Evolutionary conservation across 2,888 invertebrate species (phyloP), one percentile per base, ranked within the genome.

Genomic region (Epiperipatus broadwayi): DNA sequence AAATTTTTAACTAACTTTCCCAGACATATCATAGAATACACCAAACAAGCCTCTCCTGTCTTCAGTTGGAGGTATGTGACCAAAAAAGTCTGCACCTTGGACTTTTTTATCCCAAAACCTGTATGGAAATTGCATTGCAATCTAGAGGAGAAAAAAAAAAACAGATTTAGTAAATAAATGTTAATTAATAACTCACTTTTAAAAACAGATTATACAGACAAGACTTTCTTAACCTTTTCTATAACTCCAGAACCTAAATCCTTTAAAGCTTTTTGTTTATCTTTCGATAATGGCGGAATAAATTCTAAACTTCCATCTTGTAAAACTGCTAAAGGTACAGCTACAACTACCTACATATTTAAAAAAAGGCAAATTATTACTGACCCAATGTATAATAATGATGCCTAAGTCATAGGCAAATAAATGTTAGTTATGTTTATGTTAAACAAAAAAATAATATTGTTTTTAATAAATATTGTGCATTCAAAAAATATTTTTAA

Each of bases 11-110:
- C 42, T 43, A 41, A 53, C 55, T 42, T 50, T 43, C n/a, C 49
- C 46, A 1, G 57, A 51, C 34, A 63, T 50, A 47, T 62, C 61
- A 48, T 61, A 59, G 47, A 63, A 65, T 28, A 62, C 56, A 44
- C 55, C 57, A 50, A 62, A 64, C 12, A 58, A 47, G 2, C 61
- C 61, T 20, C 59, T 43, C 21, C 49, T 47, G 2, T 49, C 44
- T 14, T 46, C 48, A 3, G 43, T 41, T 14, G 49, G 46, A 2
- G 60, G 54, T 3, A 64, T 55, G 37, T 55, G 52, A 8, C 63
- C 63, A 49, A 64, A 64, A 44, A 57, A 53, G 35, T 52, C 52
- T 40, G 51, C 50, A 16, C 49, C 48, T 36, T 51, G 51, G 10
- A 54, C 45, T 29, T 54, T 52, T 7, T 48, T 44, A 1, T 44